phyloP scores from a whole-genome alignment of 1,140 invertebrate species.

The Subanguina moxae region DNA sequence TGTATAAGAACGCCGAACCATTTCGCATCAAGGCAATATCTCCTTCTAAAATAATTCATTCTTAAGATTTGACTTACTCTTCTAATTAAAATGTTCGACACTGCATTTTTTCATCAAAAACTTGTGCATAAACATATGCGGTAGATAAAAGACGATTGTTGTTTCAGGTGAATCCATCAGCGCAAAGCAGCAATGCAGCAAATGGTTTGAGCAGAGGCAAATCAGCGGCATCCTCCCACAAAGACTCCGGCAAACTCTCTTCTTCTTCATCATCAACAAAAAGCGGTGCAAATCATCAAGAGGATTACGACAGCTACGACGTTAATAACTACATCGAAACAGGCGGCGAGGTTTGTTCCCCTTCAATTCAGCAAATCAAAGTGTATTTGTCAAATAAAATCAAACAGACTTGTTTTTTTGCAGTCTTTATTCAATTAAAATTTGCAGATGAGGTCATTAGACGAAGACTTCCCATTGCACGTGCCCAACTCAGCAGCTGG shows the following conservation, averaged over 20 bases:
- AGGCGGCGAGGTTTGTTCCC: conserved; percentile 12
- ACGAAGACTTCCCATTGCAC: conserved; percentile 13
- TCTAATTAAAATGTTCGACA: no score
- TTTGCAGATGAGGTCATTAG: conserved; percentile 20
- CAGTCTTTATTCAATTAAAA: neutral
- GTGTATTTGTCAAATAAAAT: no score
- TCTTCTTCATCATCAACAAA: no score
- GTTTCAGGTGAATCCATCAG: conserved; percentile 4
- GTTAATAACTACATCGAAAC: conserved; percentile 20
- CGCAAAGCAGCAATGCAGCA: neutral
- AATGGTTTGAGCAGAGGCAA: neutral
- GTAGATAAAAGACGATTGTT: no score
- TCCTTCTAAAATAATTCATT: no score
- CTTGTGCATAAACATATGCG: no score
- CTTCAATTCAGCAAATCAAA: no score
- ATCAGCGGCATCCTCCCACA: neutral
- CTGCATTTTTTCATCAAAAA: no score
- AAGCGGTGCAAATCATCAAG: neutral
- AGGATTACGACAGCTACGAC: conserved; percentile 18
- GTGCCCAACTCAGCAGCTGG: conserved; percentile 39
- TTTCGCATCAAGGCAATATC: no score
- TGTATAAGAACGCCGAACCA: no score
- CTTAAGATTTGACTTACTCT: no score
- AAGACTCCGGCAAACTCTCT: neutral
- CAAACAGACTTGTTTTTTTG: neutral